Evolutionary conservation across 2,113 vertebrate genomes (phyloP).

Genomic region (Pseudorhombus dupliciocellatus): DNA sequence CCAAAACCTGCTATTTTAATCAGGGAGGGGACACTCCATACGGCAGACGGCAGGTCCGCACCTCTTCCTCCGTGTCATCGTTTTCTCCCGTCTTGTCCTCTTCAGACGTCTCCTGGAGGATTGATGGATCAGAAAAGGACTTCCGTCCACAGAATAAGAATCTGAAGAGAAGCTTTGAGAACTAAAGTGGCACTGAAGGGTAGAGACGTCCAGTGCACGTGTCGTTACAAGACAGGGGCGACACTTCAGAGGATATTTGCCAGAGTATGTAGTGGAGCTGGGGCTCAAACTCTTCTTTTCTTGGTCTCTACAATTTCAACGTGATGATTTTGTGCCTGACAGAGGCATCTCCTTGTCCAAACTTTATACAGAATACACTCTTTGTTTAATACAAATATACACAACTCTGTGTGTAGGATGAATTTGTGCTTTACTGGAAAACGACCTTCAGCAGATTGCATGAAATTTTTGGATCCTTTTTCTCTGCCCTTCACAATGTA

Average conservation of each 20-base stretch:
- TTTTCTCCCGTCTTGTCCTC: background rate
- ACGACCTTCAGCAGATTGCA: conserved; percentile 61
- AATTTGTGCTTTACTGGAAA: background rate
- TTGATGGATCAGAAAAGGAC: conserved; percentile 60
- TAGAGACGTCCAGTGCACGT: conserved; percentile 53
- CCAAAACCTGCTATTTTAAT: conserved; percentile 77
- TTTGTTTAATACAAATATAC: conserved; percentile 19
- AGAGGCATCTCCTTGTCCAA: conserved; percentile 24
- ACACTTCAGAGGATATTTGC: conserved; percentile 57
- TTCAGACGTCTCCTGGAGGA: conserved; percentile 1
- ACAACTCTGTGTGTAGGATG: background rate
- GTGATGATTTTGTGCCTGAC: conserved; percentile 18
- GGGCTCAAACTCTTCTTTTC: conserved; percentile 37
- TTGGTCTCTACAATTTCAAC: conserved; percentile 23
- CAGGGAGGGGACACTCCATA: conserved; percentile 40
- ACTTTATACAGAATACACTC: conserved; percentile 20
- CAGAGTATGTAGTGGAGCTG: conserved; percentile 30
- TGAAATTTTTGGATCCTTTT: conserved; percentile 63
- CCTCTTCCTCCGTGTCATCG: conserved; percentile 3
- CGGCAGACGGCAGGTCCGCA: conserved; percentile 41
- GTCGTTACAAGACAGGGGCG: conserved; percentile 55
- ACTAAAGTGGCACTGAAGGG: conserved; percentile 58
- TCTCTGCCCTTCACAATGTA: conserved; percentile 68
- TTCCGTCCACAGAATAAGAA: conserved; percentile 57
- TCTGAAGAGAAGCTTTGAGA: conserved; percentile 65